phyloP scores from a whole-genome alignment of 2,113 vertebrate genomes.

The Procavia capensis region DNA sequence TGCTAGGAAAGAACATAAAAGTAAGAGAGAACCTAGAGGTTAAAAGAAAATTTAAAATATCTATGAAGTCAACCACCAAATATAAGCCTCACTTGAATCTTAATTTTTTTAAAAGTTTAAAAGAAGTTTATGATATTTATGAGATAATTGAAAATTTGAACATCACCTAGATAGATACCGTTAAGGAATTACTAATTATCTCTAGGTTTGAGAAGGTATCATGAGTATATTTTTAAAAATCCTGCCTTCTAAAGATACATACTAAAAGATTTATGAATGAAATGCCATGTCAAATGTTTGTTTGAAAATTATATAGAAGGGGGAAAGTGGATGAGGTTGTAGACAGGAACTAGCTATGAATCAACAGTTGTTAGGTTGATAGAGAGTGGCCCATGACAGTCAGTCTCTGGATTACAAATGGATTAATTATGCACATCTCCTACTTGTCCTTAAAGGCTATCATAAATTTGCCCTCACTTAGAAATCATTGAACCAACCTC shows the following conservation, averaged over 20 bases:
- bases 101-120: background rate
- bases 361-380: background rate
- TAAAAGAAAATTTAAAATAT: background rate
- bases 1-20: background rate
- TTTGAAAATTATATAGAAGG: background rate
- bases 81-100: background rate
- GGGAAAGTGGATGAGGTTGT: background rate
- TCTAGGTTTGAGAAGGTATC: background rate
- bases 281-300: background rate
- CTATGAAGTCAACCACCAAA: background rate
- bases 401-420: no score
- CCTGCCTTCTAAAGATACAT: background rate
- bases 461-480: no score
- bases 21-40: background rate
- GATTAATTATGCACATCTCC: no score
- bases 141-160: slow-evolving; percentile 17
- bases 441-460: no score
- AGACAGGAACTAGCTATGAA: background rate
- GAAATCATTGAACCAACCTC: no score
- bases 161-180: background rate
- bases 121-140: background rate
- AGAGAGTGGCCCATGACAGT: background rate
- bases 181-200: background rate
- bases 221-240: slow-evolving; percentile 26
- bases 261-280: background rate